Conservation (phyloP, 1,140 invertebrate species). For the Diabrotica undecimpunctata region DNA sequence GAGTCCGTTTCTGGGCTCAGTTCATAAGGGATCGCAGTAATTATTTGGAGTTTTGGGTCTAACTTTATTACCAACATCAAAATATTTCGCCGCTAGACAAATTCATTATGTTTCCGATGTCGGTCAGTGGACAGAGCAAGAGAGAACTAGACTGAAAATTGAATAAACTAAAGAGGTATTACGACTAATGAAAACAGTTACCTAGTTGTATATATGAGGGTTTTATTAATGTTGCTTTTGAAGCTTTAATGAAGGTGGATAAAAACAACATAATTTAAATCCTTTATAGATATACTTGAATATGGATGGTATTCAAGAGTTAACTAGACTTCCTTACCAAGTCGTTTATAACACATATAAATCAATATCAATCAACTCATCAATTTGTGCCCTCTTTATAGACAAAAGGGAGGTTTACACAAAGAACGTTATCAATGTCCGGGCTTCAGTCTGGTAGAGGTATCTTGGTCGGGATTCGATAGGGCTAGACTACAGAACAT, state of each 20-base stretch:
- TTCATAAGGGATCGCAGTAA: background rate
- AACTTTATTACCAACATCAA: background rate
- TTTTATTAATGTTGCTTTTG: background rate
- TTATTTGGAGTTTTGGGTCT: background rate
- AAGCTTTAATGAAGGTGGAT: background rate
- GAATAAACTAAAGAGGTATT: conserved; percentile 1
- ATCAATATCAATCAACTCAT: no score
- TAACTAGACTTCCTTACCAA: no score
- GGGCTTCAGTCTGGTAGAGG: no score
- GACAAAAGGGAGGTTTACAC: no score
- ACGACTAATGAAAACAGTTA: conserved; percentile 2
- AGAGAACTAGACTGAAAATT: background rate
- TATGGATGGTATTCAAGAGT: no score
- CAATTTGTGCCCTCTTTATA: no score
- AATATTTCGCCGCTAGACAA: background rate
- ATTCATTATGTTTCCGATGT: background rate
- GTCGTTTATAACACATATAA: no score
- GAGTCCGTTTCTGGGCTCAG: background rate
- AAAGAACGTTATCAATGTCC: no score
- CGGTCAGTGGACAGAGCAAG: background rate
- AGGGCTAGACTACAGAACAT: no score
- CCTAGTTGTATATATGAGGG: background rate
- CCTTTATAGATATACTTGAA: no score
- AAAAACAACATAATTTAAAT: background rate
- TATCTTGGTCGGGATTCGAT: no score